Evolutionary conservation across 2,888 invertebrate genomes (phyloP).

Genomic region (Cataglyphis livida): DNA sequence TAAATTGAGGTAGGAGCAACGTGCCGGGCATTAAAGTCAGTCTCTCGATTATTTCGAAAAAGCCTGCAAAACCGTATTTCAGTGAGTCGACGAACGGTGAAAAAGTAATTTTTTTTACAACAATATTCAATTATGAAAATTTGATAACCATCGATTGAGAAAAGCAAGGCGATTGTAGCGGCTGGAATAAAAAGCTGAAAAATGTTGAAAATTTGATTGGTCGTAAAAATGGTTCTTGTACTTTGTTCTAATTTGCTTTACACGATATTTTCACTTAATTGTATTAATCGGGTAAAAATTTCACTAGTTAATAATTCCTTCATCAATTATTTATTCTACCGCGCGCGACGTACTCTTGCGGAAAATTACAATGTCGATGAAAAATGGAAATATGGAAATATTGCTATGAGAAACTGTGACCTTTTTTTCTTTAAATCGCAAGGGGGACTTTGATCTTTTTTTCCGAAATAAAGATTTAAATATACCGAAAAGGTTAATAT

Average conservation of each 20-base stretch:
- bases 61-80: conserved; percentile 37
- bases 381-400: too few species aligned
- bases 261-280: not conserved
- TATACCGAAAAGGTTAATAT: conserved; percentile 22
- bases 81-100: conserved; percentile 14
- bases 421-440: not conserved
- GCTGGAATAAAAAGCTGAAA: not conserved
- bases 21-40: conserved; percentile 48
- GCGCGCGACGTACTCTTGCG: not conserved
- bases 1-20: conserved; percentile 47
- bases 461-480: not conserved
- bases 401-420: not conserved
- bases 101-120: conserved; percentile 25
- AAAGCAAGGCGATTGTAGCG: conserved; percentile 10
- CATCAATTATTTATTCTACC: not conserved
- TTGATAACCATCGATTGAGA: conserved; percentile 47
- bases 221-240: conserved; percentile 8
- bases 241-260: conserved; percentile 20
- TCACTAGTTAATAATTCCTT: not conserved
- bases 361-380: not conserved
- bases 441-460: not conserved
- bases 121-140: conserved; percentile 49
- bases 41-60: conserved; percentile 47
- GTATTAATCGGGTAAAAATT: conserved; percentile 19
- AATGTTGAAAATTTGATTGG: not conserved